Evolutionary conservation across 2,888 invertebrate species (phyloP).

Genomic region (Mythimna lalbum): DNA sequence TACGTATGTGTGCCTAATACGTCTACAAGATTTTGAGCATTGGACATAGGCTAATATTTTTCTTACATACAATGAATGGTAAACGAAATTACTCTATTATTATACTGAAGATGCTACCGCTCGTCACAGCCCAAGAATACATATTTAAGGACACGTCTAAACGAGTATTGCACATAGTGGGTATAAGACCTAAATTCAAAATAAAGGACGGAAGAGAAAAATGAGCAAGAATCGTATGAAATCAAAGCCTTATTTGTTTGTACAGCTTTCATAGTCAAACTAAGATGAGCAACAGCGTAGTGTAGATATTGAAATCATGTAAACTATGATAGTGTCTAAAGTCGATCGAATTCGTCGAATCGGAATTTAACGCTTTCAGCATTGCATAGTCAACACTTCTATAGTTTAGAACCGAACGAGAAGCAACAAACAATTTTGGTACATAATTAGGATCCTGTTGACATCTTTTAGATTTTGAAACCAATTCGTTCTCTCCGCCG

Average conservation of each 20-base stretch:
- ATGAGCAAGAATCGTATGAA: slow-evolving; percentile 80
- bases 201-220: slow-evolving; percentile 83
- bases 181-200: slow-evolving; percentile 67
- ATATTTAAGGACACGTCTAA: slow-evolving; percentile 75
- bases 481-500: slow-evolving; percentile 31
- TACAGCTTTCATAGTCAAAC: slow-evolving; percentile 19
- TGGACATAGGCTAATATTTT: slow-evolving; percentile 64
- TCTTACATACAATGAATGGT: slow-evolving; percentile 54
- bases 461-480: slow-evolving; percentile 20
- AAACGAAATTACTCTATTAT: slow-evolving; percentile 48
- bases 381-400: slow-evolving; percentile 6
- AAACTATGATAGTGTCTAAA: background rate
- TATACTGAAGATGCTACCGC: slow-evolving; percentile 38
- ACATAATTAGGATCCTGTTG: background rate
- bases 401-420: background rate
- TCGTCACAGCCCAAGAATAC: slow-evolving; percentile 81
- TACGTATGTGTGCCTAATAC: slow-evolving; percentile 53
- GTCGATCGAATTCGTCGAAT: background rate
- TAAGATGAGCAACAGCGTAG: background rate
- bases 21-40: slow-evolving; percentile 65
- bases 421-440: background rate
- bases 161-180: slow-evolving; percentile 56
- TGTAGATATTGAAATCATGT: slow-evolving; percentile 14
- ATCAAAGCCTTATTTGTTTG: slow-evolving; percentile 29
- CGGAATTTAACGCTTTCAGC: slow-evolving; percentile 2